A percentile compares a stretch with the other conserved stretches of the same genome.
Conservation (phyloP, 1,140 invertebrate species). For the Hylaeus anthracinus region DNA sequence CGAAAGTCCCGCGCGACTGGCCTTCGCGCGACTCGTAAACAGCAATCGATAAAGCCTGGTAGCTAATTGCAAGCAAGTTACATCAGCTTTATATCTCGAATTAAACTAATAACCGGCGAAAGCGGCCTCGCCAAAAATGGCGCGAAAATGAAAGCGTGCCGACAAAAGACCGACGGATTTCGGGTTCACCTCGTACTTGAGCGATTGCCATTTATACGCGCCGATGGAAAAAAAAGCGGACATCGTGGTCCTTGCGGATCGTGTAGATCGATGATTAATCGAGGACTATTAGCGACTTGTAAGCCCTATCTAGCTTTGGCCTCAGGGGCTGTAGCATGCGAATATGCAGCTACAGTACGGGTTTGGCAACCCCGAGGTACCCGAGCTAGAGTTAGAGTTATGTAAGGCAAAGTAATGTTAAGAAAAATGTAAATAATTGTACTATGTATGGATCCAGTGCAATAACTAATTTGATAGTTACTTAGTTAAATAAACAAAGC, state of each 20-base stretch:
- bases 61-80: constrained; percentile 62
- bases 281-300: no score
- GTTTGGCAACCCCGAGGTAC: no score
- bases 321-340: no score
- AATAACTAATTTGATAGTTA: no score
- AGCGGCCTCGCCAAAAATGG: constrained; percentile 74
- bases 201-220: background rate
- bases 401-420: no score
- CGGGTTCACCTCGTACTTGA: constrained; percentile 17
- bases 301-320: no score
- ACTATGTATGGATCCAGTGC: no score
- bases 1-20: constrained; percentile 38
- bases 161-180: constrained; percentile 61
- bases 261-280: background rate
- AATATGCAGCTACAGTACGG: no score
- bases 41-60: constrained; percentile 64
- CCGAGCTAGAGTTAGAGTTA: no score
- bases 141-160: constrained; percentile 68
- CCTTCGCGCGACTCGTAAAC: constrained; percentile 58
- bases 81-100: constrained; percentile 66
- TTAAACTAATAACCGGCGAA: constrained; percentile 74
- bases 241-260: background rate
- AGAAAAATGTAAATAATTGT: no score
- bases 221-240: background rate
- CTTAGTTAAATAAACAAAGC: no score